These are phyloP conservation scores for Phalangium opilio DNA, from an alignment of 2,888 invertebrate species.

Conservation along the genomic window DNA sequence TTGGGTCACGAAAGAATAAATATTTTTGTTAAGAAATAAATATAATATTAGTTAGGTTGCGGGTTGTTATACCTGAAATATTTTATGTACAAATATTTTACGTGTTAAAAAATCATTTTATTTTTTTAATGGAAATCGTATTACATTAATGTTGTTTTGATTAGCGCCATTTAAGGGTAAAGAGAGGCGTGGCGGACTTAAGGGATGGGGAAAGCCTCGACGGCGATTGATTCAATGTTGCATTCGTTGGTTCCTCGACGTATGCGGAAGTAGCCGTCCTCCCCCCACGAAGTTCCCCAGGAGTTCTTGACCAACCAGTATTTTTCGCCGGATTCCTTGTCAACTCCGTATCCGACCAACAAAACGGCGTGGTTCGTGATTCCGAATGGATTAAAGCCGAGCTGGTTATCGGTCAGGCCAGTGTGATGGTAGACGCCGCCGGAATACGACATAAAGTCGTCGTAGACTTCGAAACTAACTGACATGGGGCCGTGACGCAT, in stretches of 20 bases:
- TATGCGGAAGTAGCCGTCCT: slow-evolving; percentile 25
- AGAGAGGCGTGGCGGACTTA: not conserved
- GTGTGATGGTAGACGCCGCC: slow-evolving; percentile 36
- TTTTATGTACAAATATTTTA: too few species aligned
- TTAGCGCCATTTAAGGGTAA: too few species aligned
- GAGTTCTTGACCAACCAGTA: slow-evolving; percentile 25
- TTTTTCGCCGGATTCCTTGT: slow-evolving; percentile 23
- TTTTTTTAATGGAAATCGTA: too few species aligned
- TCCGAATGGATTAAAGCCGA: slow-evolving; percentile 32
- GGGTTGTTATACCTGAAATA: too few species aligned
- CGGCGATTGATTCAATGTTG: slow-evolving; percentile 17
- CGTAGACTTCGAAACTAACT: slow-evolving; percentile 35
- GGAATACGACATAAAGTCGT: slow-evolving; percentile 30
- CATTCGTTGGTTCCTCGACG: slow-evolving; percentile 23
- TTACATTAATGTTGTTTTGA: too few species aligned
- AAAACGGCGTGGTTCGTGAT: slow-evolving; percentile 31
- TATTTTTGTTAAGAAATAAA: too few species aligned
- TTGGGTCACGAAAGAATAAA: too few species aligned
- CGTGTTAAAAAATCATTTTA: too few species aligned
- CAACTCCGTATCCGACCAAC: slow-evolving; percentile 33
- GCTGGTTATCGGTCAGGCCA: slow-evolving; percentile 18
- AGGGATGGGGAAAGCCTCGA: slow-evolving; percentile 17
- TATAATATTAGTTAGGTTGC: too few species aligned
- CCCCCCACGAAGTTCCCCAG: slow-evolving; percentile 26
- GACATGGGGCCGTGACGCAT: slow-evolving; percentile 34